Evolutionary conservation across 2,888 invertebrate genomes (phyloP), one percentile per base, ranked within the genome.

Genomic region (Odontomyia ornata): DNA sequence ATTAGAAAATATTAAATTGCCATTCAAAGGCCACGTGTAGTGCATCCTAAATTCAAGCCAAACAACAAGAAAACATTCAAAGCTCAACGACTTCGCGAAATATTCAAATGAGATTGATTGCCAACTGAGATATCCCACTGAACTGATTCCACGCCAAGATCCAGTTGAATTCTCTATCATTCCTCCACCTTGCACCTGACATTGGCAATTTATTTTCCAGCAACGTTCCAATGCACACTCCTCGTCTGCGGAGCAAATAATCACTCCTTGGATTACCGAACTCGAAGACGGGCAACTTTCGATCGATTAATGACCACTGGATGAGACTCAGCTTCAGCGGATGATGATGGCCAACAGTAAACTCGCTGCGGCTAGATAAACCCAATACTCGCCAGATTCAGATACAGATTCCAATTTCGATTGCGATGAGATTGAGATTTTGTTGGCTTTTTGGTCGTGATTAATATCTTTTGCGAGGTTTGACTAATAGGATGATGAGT

Each of bases 401-500:
- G 25, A 23, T 60, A 15, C 23, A 60, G 25, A 60, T 60, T 60
- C 60, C 25, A 21, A 60, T 23, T 65, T n/a, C 27, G n/a, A 27
- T 56, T 72, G 71, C 71, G 27, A 56, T 72, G 56, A 72, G 71
- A 69, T 69, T 69, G 69, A 56, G 71, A 72, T 72, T 36, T 72
- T 56, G 71, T 72, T 72, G 30, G 71, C 56, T 72, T 36, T 36
- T 52, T 28, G 56, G 30, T 11, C 30, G 27, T 72, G 71, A 72
- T 72, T 72, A 72, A 72, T 72, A 72, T 72, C 71, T 72, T 72
- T 27, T 27, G 71, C 28, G 28, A 36, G 52, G 52, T 72, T 72
- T 72, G 56, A 72, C 71, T 72, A 72, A 72, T 72, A 72, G 71
- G 71, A 72, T 72, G 71, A 72, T 56, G 71, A 56, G 56, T 28